Base-by-base conservation (phyloP, 2,113 vertebrate species). In the Neolamprologus devosi region DNA sequence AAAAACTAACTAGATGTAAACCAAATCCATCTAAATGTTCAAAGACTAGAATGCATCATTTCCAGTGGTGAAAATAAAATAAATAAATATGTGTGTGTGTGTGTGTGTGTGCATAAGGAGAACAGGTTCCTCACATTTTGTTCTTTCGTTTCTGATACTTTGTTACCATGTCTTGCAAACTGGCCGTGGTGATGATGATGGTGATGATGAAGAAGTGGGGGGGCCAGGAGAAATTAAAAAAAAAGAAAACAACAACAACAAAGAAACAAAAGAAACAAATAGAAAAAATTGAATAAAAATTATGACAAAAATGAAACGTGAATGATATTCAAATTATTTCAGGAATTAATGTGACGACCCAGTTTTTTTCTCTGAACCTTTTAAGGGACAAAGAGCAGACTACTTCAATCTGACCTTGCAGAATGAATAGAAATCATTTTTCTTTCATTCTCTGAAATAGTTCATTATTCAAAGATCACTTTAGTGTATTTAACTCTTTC, bases 81-180 rank as follows among this genome's bases (percentile, higher is more conserved):
- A n/a, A 63, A 35, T 63, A n/a, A 17, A 60, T 33, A 7, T 7
- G 26, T 60, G 26, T 60, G 1, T 58, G 17, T 60, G 26, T 28
- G 23, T 57, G 57, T 60, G 26, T 33, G 28, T 63, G 30, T 35
- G 58, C 6, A 35, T 63, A 65, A 79, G 13, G 54, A 80, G n/a
- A 58, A 58, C 12, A 55, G 54, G 85, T 78, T 97, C 94, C 98
- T 99, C 97, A 99, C 98, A 95, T 97, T 98, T 97, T 97, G 97
- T 96, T 99, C 96, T 97, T 98, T 97, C 97, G 97, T 97, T 98
- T 99, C 96, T 99, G 98, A 97, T 98, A 99, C 95, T 99, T 99
- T 97, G 97, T 97, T 97, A 99, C 98, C 98, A 99, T 98, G 95
- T 99, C 98, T 97, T 99, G 98, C 93, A 99, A 97, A 97, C 98